Evolutionary conservation across 2,888 invertebrate genomes (phyloP), one percentile per base, ranked within the genome.

Genomic region (Apodemia duryi): DNA sequence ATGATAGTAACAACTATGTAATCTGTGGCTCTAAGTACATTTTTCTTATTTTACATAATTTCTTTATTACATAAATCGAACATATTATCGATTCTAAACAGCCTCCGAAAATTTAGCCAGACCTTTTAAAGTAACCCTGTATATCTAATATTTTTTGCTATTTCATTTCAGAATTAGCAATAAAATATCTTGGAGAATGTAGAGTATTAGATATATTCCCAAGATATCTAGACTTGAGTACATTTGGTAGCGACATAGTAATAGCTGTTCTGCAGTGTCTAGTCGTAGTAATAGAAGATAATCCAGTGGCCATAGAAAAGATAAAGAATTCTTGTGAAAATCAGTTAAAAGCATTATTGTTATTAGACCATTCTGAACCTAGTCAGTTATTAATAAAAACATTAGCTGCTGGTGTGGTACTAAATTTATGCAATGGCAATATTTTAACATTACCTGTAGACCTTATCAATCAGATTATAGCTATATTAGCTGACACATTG

Each of bases 281-380:
- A 7, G 91, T 95, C 74, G 95, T 95, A 6, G 92, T 95, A 54
- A 93, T 95, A 0, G 96, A 96, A 83, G 95, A 95, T 70, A 96
- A 96, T 81, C 84, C 92, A 0, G 78, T 83, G 66, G 93, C 94
- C 0, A 90, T 93, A 78, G 82, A 84, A 46, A 89, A 93, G 71
- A 84, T 95, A n/a, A 91, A 92, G 71, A 76, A 84, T 29, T 88
- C 85, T 63, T 90, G 93, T 61, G 88, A 90, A 63, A 86, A 82
- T 54, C 82, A 91, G 46, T 76, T 92, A 21, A 86, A 87, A 73
- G 72, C 78, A 21, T 73, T 93, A 11, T 75, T 94, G 28, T 77
- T 77, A 41, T 69, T 90, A 35, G 88, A 90, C 57, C 86, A 86
- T 9, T 82, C 73, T 71, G 83, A 85, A n/a, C 83, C 89, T n/a